Conservation (phyloP, 2,888 invertebrate genomes). For the Antheraea yamamai region DNA sequence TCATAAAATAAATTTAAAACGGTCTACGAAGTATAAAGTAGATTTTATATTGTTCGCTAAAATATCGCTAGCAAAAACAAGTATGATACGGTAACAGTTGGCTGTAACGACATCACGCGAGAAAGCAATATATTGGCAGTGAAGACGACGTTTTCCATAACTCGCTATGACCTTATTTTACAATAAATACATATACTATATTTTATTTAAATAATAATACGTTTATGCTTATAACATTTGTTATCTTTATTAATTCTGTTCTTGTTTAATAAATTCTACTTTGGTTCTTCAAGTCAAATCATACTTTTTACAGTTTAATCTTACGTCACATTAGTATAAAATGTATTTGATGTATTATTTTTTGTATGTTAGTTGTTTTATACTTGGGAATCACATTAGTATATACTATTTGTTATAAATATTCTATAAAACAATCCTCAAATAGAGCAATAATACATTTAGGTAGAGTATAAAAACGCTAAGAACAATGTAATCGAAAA, state of each 20-base stretch:
- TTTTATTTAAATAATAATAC: slow-evolving; percentile 2
- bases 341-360: too few species aligned
- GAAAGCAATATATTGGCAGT: slow-evolving; percentile 76
- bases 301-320: background rate
- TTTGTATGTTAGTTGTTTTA: too few species aligned
- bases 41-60: slow-evolving; percentile 63
- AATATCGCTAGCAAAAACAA: slow-evolving; percentile 67
- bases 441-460: too few species aligned
- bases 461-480: too few species aligned
- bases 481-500: too few species aligned
- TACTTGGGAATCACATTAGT: too few species aligned
- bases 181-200: slow-evolving; percentile 16
- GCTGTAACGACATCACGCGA: slow-evolving; percentile 77
- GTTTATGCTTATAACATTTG: background rate
- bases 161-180: slow-evolving; percentile 17
- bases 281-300: background rate
- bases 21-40: slow-evolving; percentile 60
- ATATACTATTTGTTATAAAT: too few species aligned
- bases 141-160: slow-evolving; percentile 71
- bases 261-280: background rate
- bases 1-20: slow-evolving; percentile 44
- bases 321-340: too few species aligned
- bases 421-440: too few species aligned
- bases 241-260: slow-evolving; percentile 2
- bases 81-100: slow-evolving; percentile 68